These are phyloP conservation scores for Potamilus streckersoni DNA, from an alignment of 1,140 invertebrate species.

Conservation along the genomic window DNA sequence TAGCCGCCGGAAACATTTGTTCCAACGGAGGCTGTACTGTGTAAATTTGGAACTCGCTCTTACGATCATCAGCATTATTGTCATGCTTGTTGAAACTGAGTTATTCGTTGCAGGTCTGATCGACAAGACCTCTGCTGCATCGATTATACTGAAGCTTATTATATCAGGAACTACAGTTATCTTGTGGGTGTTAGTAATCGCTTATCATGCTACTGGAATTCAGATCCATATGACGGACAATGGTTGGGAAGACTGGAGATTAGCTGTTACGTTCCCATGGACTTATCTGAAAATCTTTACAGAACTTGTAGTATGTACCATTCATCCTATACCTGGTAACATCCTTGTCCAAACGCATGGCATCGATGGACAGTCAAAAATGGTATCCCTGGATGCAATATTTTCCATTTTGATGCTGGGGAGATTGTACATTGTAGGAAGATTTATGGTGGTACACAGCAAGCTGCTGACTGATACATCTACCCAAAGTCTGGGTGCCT, in stretches of 20 bases:
- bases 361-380: conserved; percentile 26
- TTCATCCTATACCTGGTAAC: conserved; percentile 60
- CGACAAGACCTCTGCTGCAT: conserved; percentile 36
- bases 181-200: conserved; percentile 49
- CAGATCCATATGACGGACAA: conserved; percentile 57
- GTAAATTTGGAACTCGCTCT: conserved; percentile 53
- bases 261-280: conserved; percentile 45
- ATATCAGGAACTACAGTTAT: conserved; percentile 75
- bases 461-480: conserved; percentile 61
- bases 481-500: conserved; percentile 64
- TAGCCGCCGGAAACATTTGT: conserved; percentile 51
- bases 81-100: conserved; percentile 65
- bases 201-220: conserved; percentile 57
- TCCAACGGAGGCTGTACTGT: conserved; percentile 46
- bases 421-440: conserved; percentile 61
- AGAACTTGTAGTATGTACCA: conserved; percentile 53
- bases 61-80: conserved; percentile 56
- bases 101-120: conserved; percentile 44
- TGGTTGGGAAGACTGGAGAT: conserved; percentile 56
- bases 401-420: conserved; percentile 66
- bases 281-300: conserved; percentile 46
- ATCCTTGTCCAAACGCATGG: conserved; percentile 34
- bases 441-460: conserved; percentile 64
- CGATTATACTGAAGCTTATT: conserved; percentile 53
- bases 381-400: conserved; percentile 59